Conservation (phyloP, 2,113 vertebrate species). For the Terrapene triunguis region DNA sequence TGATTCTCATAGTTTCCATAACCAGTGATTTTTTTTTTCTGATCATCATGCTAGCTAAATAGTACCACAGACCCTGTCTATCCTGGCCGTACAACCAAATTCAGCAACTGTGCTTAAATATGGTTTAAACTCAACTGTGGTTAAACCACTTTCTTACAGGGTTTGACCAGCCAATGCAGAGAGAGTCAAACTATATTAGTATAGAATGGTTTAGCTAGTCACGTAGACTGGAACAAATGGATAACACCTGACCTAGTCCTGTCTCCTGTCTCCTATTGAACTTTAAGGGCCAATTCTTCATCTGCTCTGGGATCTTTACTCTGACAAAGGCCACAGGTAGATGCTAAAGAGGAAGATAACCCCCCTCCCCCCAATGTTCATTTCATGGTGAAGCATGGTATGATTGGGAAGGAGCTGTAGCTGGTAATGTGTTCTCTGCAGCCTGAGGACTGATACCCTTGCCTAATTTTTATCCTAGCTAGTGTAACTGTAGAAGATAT, state of each 20-base stretch:
- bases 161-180: background rate
- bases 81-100: background rate
- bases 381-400: background rate
- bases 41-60: background rate
- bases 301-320: background rate
- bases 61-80: rapidly evolving
- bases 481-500: background rate
- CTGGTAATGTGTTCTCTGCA: background rate
- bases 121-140: background rate
- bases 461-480: background rate
- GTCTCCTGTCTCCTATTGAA: background rate
- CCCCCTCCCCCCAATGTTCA: background rate
- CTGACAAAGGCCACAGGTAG: rapidly evolving
- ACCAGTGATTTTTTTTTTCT: background rate
- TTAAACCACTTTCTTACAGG: background rate
- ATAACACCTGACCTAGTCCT: background rate
- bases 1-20: background rate
- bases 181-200: background rate
- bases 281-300: background rate
- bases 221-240: background rate
- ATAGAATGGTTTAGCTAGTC: background rate
- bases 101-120: background rate
- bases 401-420: too few relatives aligned
- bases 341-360: background rate
- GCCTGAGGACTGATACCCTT: background rate